Percentiles rank a stretch among this genome's conserved stretches.
Evolutionary conservation across 2,797 vertebrate species (phyloP).

Genomic region (Xiphophorus birchmanni): DNA sequence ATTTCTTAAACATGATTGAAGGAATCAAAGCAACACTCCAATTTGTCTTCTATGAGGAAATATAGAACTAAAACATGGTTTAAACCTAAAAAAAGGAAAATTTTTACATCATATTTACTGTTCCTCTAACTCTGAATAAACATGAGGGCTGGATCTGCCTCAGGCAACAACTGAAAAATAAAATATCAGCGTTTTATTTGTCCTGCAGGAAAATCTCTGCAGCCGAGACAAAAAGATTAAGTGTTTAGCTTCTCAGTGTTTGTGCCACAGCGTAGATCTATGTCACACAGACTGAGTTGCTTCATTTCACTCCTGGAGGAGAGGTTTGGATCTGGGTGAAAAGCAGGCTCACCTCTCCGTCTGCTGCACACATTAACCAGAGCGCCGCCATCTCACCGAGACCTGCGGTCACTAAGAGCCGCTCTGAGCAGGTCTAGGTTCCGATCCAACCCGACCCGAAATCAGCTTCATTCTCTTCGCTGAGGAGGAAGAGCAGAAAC

Average conservation of each 20-base stretch:
- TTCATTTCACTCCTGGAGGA: too few relatives aligned
- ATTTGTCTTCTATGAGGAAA: too few relatives aligned
- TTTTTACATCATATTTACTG: not conserved
- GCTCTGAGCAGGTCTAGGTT: too few relatives aligned
- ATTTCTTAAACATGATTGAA: too few relatives aligned
- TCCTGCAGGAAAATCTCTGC: not conserved
- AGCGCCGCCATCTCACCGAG: too few relatives aligned
- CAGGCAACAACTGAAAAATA: not conserved
- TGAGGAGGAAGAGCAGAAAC: too few relatives aligned
- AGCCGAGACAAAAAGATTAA: not conserved
- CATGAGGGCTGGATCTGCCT: not conserved
- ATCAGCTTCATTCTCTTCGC: too few relatives aligned
- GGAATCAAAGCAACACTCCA: too few relatives aligned
- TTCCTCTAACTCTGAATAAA: not conserved
- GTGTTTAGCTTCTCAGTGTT: not conserved
- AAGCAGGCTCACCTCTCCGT: too few relatives aligned
- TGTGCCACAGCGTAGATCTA: not conserved
- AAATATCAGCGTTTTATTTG: not conserved
- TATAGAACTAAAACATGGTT: not conserved
- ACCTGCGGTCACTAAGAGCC: too few relatives aligned
- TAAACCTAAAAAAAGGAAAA: not conserved
- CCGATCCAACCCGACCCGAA: too few relatives aligned
- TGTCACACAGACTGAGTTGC: not conserved
- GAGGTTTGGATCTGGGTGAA: too few relatives aligned
- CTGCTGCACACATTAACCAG: not conserved